Percentiles rank a stretch among this genome's conserved stretches.
These are phyloP conservation scores for Brachypodius melanocephalos DNA, from an alignment of 2,113 vertebrate genomes.

Conservation along the genomic window DNA sequence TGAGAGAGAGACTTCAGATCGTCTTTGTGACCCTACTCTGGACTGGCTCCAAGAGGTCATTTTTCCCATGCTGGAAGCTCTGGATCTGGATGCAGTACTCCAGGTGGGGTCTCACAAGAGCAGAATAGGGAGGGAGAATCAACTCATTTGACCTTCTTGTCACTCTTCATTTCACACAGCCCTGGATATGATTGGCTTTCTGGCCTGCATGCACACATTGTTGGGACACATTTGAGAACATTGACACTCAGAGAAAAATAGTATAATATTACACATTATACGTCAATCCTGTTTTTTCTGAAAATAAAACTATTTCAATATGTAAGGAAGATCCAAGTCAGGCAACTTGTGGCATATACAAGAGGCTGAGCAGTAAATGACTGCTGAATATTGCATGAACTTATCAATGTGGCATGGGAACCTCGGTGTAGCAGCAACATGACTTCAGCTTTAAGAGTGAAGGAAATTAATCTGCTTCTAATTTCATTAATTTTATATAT, in stretches of 20 bases:
- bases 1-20: not conserved
- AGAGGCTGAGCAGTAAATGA: not conserved
- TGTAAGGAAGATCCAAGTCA: not conserved
- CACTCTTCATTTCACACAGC: not conserved
- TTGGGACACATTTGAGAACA: not conserved
- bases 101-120: not conserved
- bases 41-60: not conserved
- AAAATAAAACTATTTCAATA: not conserved
- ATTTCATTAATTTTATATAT: not conserved
- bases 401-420: not conserved
- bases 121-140: not conserved
- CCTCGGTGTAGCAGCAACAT: rapidly evolving
- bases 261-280: not conserved
- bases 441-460: not conserved
- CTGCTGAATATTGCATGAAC: not conserved
- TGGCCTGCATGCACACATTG: not conserved
- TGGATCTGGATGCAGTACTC: rapidly evolving
- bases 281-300: rapidly evolving
- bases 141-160: not conserved
- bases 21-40: not conserved
- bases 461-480: not conserved
- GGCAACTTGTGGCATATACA: not conserved
- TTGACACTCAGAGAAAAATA: not conserved
- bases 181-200: not conserved
- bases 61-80: not conserved